Conservation (phyloP, 2,888 invertebrate genomes). For the Dorcus hopei region DNA sequence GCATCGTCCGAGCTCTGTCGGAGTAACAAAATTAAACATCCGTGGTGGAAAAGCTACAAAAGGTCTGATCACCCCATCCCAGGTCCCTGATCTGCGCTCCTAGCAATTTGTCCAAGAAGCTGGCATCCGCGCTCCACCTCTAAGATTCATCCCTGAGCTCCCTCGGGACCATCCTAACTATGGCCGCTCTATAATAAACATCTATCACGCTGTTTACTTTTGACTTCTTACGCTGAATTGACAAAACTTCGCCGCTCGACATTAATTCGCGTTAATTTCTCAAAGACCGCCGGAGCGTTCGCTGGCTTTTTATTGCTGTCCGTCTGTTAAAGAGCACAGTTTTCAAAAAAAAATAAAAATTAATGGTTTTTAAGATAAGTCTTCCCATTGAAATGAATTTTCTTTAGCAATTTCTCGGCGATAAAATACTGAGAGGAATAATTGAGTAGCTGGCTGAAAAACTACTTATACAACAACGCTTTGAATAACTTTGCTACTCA, state of each 20-base stretch:
- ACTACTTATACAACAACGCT: too few relatives aligned
- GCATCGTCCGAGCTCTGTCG: too few relatives aligned
- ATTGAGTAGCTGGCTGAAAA: too few relatives aligned
- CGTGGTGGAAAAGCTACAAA: slow-evolving; percentile 25
- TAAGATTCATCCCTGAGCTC: slow-evolving; percentile 46
- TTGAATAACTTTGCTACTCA: too few relatives aligned
- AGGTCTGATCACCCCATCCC: slow-evolving; percentile 30
- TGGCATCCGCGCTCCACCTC: slow-evolving; percentile 42
- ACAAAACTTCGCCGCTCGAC: slow-evolving; percentile 31
- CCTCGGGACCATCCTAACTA: slow-evolving; percentile 47
- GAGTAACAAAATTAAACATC: background rate
- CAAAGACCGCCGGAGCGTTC: background rate
- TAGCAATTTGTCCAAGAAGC: slow-evolving; percentile 49
- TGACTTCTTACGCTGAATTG: slow-evolving; percentile 38
- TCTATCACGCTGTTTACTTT: slow-evolving; percentile 48
- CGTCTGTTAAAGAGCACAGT: too few relatives aligned
- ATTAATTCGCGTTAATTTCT: slow-evolving; percentile 20
- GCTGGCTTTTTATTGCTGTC: too few relatives aligned
- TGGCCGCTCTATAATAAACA: slow-evolving; percentile 49
- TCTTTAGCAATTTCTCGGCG: too few relatives aligned
- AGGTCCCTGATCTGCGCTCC: slow-evolving; percentile 41
- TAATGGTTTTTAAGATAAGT: too few relatives aligned
- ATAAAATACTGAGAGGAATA: too few relatives aligned
- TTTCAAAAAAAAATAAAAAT: too few relatives aligned
- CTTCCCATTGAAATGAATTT: too few relatives aligned